These are phyloP conservation scores for Clarias magur DNA, from an alignment of 2,113 vertebrate species.

Conservation along the genomic window DNA sequence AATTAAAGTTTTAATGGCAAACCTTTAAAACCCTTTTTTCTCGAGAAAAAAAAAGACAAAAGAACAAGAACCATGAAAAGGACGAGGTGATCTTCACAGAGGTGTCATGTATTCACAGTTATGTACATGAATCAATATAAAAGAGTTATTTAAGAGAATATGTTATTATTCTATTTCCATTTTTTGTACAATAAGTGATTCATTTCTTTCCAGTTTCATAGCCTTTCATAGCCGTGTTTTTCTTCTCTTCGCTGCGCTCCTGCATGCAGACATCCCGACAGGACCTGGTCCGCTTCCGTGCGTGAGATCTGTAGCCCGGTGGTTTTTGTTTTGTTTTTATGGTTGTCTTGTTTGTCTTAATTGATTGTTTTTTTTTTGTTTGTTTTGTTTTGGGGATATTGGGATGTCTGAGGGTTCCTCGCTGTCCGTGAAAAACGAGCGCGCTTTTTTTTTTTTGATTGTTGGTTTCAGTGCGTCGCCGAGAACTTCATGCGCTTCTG, in stretches of 20 bases:
- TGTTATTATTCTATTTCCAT: constrained; percentile 59
- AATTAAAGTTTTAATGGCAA: constrained; percentile 51
- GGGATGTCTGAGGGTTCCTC: background rate
- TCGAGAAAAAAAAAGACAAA: constrained; percentile 28
- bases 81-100: constrained; percentile 63
- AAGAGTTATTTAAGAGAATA: constrained; percentile 73
- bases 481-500: constrained; percentile 97
- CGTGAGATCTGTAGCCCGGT: background rate
- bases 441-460: background rate
- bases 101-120: constrained; percentile 78
- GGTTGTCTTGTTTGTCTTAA: background rate
- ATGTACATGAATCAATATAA: constrained; percentile 83
- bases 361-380: background rate
- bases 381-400: background rate
- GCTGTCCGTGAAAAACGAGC: constrained; percentile 36
- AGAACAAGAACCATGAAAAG: constrained; percentile 38
- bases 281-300: background rate
- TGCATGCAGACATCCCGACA: constrained; percentile 54
- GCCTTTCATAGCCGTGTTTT: constrained; percentile 17
- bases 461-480: constrained; percentile 80
- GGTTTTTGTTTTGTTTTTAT: background rate
- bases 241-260: constrained; percentile 45
- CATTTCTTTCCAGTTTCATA: constrained; percentile 40
- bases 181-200: constrained; percentile 77
- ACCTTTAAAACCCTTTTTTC: constrained; percentile 49